Evolutionary conservation across 2,888 invertebrate species (phyloP), one percentile per base, ranked within the genome.

Genomic region (Ophioninae sp.): DNA sequence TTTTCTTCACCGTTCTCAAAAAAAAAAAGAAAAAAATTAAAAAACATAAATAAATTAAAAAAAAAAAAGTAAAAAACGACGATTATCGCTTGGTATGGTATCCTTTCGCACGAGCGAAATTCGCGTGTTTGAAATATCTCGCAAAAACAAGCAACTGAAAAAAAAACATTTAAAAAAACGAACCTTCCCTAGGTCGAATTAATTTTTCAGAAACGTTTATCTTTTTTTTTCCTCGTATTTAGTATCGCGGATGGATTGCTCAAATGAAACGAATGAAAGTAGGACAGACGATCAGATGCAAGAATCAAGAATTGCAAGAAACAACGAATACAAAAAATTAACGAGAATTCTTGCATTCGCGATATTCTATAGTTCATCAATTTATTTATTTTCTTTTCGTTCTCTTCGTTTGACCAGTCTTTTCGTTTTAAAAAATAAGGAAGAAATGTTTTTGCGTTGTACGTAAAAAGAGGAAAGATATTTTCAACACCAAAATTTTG

Each of bases 81-180:
- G 74, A 78, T 81, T 79, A 73, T 84, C 88, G 89, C 90, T 92
- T 92, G 92, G 92, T 90, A 90, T 91, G 92, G 92, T 92, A 91
- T 91, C 89, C 87, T 88, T 83, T 88, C 87, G 88, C 64, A n/a
- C 51, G 61, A 58, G 75, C 83, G 63, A 69, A 59, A 68, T 65
- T 51, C 68, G 68, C 80, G 80, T 79, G 22, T 76, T 69, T 58
- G 65, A 76, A 61, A 73, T 71, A 59, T n/a, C 59, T 69, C 71
- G 69, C 79, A 71, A 59, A 65, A 56, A 37, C 8, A 30, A 64
- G 41, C 44, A 63, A 63, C 73, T 51, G 7, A 39, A 30, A 30
- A 30, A 30, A 30, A 30, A 30, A 30, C n/a, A 44, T 44, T 30
- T 58, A 56, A n/a, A 22, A 68, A 37, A 59, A 44, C 61, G 39